These are phyloP conservation scores for Notamacropus eugenii DNA, from an alignment of 2,797 vertebrate genomes.

Conservation along the genomic window DNA sequence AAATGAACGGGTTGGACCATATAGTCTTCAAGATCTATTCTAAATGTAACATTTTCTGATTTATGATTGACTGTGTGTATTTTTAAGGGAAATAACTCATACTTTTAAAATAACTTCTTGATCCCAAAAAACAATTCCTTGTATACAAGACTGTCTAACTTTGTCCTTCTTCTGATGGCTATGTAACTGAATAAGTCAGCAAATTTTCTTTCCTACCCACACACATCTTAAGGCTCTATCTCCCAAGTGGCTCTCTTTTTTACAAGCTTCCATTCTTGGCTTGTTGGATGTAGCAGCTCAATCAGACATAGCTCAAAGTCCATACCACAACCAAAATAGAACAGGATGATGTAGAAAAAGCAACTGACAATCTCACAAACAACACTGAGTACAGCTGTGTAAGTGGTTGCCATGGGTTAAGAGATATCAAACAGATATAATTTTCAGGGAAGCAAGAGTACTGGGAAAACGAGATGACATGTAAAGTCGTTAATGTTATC, in stretches of 20 bases:
- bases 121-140: background rate
- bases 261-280: background rate
- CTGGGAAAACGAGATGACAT: slow-evolving; percentile 46
- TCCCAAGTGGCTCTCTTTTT: slow-evolving; percentile 23
- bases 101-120: background rate
- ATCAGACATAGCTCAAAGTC: background rate
- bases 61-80: background rate
- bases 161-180: background rate
- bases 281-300: slow-evolving; percentile 18
- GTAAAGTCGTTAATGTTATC: slow-evolving; percentile 35
- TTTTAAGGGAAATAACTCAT: background rate
- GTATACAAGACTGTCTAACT: background rate
- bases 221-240: slow-evolving; percentile 1
- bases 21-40: background rate
- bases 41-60: background rate
- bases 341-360: background rate
- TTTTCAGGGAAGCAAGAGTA: slow-evolving; percentile 51
- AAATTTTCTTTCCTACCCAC: slow-evolving; percentile 26
- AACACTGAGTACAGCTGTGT: slow-evolving; percentile 29
- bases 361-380: background rate
- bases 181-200: background rate
- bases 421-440: slow-evolving; percentile 56
- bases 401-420: slow-evolving; percentile 63
- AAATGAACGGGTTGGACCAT: background rate
- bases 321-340: slow-evolving; percentile 66